A percentile compares a stretch with the other conserved stretches of the same genome.
Evolutionary conservation across 2,888 invertebrate species (phyloP).

Genomic region (Catocala nupta): DNA sequence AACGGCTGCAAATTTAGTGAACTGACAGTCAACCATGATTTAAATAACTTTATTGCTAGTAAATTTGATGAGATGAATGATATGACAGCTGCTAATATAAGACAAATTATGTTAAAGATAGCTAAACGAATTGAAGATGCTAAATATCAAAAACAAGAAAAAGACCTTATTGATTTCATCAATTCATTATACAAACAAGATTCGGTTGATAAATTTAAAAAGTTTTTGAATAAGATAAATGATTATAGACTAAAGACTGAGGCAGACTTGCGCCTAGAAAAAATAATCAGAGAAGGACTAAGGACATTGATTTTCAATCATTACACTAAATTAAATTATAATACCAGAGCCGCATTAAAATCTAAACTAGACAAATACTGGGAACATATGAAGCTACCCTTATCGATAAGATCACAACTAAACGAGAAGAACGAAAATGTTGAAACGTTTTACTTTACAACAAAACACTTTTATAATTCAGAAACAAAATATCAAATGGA

Average conservation of each 20-base stretch:
- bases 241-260: constrained; percentile 35
- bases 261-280: constrained; percentile 41
- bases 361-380: constrained; percentile 24
- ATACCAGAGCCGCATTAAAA: constrained; percentile 51
- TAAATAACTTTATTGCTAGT: constrained; percentile 51
- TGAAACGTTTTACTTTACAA: too few species aligned
- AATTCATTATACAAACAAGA: constrained; percentile 59
- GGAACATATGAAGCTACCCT: not conserved
- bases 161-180: constrained; percentile 47
- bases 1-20: constrained; percentile 59
- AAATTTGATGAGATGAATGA: constrained; percentile 49
- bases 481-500: too few species aligned
- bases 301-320: constrained; percentile 58
- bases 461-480: too few species aligned
- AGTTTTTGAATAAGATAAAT: constrained; percentile 51
- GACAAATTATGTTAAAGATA: constrained; percentile 38
- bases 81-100: constrained; percentile 41
- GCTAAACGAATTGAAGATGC: constrained; percentile 31
- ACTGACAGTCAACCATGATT: constrained; percentile 42
- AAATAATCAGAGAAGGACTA: constrained; percentile 53
- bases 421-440: too few species aligned
- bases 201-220: constrained; percentile 41
- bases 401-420: too few species aligned
- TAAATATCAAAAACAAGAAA: constrained; percentile 29
- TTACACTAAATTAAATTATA: constrained; percentile 52